A percentile compares a stretch with the other conserved stretches of the same genome.
These are phyloP conservation scores for Drosophila pachea DNA, from an alignment of 1,140 invertebrate genomes.

Conservation along the genomic window DNA sequence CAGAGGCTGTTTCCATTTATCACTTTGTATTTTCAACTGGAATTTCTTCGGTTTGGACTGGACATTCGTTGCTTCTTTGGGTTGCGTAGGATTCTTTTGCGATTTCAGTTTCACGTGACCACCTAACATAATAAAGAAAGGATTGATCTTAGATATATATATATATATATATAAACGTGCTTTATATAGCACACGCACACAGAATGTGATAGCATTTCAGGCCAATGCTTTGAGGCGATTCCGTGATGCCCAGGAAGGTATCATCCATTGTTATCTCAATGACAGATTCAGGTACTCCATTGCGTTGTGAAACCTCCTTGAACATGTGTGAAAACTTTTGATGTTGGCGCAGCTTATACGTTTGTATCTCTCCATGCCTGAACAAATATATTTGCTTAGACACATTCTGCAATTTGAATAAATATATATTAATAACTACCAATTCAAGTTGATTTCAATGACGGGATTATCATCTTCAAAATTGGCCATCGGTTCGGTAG, in stretches of 20 bases:
- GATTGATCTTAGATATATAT: neutral
- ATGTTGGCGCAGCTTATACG: slow-evolving; percentile 57
- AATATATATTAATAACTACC: slow-evolving; percentile 10
- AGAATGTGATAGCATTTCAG: slow-evolving; percentile 63
- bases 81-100: slow-evolving; percentile 5
- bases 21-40: slow-evolving; percentile 63
- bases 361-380: slow-evolving; percentile 61
- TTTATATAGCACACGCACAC: slow-evolving; percentile 28
- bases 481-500: neutral
- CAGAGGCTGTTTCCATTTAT: slow-evolving; percentile 58
- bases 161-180: neutral
- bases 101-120: slow-evolving; percentile 43
- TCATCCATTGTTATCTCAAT: slow-evolving; percentile 55
- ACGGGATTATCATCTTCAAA: slow-evolving; percentile 59
- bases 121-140: slow-evolving; percentile 35
- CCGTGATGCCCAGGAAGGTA: slow-evolving; percentile 43
- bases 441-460: slow-evolving; percentile 54
- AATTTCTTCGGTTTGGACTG: slow-evolving; percentile 40
- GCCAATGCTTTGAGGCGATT: slow-evolving; percentile 56
- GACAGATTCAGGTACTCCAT: slow-evolving; percentile 39
- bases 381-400: neutral
- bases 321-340: slow-evolving; percentile 68
- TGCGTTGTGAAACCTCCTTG: slow-evolving; percentile 59
- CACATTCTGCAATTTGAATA: no score
- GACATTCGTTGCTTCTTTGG: neutral